Percentiles rank a stretch among this genome's conserved stretches.
phyloP scores from a whole-genome alignment of 2,888 invertebrate species.

The Lumbricus terrestris region DNA sequence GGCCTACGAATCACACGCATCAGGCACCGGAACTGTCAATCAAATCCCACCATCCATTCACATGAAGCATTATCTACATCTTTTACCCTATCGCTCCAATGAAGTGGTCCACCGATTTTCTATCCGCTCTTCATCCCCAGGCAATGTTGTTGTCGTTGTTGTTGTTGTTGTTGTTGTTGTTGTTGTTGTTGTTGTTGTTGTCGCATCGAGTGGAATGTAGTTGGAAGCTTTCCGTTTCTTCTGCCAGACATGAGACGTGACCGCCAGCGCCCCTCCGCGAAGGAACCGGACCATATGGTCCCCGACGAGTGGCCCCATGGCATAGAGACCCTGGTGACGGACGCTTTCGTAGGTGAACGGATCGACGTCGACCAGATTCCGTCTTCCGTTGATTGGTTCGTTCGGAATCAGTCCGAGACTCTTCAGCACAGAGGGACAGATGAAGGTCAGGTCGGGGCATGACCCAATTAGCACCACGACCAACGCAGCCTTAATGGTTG shows the following conservation, averaged over 20 bases:
- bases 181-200: no score
- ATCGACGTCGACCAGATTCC: slow-evolving; percentile 70
- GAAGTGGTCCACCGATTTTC: background rate
- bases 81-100: background rate
- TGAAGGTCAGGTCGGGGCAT: slow-evolving; percentile 76
- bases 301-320: slow-evolving; percentile 82
- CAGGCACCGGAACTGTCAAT: background rate
- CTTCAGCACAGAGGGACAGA: slow-evolving; percentile 64
- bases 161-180: no score
- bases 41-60: background rate
- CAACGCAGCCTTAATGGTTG: slow-evolving; percentile 28
- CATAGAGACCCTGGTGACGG: slow-evolving; percentile 74
- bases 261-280: slow-evolving; percentile 59
- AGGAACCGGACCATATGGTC: slow-evolving; percentile 85
- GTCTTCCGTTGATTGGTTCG: slow-evolving; percentile 71
- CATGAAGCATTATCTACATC: background rate
- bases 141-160: no score
- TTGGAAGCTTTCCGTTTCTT: slow-evolving; percentile 21
- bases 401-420: slow-evolving; percentile 68
- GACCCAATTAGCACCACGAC: slow-evolving; percentile 76
- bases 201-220: background rate
- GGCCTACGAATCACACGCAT: background rate
- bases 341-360: slow-evolving; percentile 73
- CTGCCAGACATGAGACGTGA: slow-evolving; percentile 48
- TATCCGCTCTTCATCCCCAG: background rate